Evolutionary conservation across 2,888 invertebrate species (phyloP).

Genomic region (Marronus borbonicus): DNA sequence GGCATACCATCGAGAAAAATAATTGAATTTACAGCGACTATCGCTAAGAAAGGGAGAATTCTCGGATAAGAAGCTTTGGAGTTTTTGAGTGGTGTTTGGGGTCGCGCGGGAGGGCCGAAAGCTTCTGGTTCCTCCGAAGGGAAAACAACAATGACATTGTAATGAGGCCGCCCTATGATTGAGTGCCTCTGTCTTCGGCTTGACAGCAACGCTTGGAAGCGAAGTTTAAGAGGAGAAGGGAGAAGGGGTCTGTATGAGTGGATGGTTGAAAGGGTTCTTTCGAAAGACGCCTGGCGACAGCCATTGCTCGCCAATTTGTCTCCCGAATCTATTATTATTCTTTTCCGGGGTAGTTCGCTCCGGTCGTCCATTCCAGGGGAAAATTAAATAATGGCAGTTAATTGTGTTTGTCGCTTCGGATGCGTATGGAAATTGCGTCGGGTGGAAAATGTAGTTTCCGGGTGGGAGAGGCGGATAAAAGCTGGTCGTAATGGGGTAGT

Average conservation of each 20-base stretch:
- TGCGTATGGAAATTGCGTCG: slow-evolving; percentile 23
- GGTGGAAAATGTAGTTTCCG: slow-evolving; percentile 16
- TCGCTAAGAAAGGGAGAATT: neutral
- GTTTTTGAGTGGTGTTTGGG: slow-evolving; percentile 17
- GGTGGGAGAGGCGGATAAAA: neutral
- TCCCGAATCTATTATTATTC: slow-evolving; percentile 36
- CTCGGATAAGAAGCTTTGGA: neutral
- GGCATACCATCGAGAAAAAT: slow-evolving; percentile 35
- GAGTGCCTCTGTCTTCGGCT: slow-evolving; percentile 34
- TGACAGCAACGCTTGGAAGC: slow-evolving; percentile 3
- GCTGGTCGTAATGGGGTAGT: neutral
- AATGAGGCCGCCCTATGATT: slow-evolving; percentile 41
- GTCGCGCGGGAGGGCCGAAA: neutral
- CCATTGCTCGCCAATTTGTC: slow-evolving; percentile 33
- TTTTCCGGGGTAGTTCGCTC: neutral
- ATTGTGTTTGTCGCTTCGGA: slow-evolving; percentile 10
- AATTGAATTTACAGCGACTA: slow-evolving; percentile 46
- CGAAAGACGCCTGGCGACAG: neutral
- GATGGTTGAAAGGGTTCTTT: slow-evolving; percentile 7
- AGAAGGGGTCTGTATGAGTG: neutral
- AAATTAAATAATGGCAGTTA: slow-evolving; percentile 29
- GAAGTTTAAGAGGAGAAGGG: neutral
- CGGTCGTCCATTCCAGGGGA: neutral
- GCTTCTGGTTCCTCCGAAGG: slow-evolving; percentile 20
- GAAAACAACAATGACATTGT: slow-evolving; percentile 45